phyloP scores from a whole-genome alignment of 2,888 invertebrate genomes.

The Erebia palarica region DNA sequence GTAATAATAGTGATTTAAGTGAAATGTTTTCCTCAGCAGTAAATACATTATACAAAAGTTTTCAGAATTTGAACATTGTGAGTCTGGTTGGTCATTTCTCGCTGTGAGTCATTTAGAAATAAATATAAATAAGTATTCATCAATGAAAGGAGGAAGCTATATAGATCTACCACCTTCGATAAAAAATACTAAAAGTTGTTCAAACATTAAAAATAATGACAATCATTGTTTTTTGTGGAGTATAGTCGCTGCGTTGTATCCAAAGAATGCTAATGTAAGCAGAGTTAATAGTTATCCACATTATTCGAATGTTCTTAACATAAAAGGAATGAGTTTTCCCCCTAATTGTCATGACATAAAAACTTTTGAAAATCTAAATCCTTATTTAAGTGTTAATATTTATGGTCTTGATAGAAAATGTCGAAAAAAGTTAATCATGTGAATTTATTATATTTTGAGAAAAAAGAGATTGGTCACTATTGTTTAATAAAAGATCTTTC shows the following conservation, averaged over 20 bases:
- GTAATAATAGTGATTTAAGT: not conserved
- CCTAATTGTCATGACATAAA: not conserved
- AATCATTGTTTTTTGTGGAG: not conserved
- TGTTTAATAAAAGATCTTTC: not conserved
- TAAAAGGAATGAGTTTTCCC: not conserved
- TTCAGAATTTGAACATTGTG: not conserved
- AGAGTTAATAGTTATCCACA: not conserved
- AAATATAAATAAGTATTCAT: not conserved
- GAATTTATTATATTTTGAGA: not conserved
- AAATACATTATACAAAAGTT: not conserved
- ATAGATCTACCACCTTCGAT: not conserved
- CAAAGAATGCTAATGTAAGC: not conserved
- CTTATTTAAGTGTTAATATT: not conserved
- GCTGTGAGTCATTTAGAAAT: not conserved
- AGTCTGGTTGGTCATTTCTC: not conserved
- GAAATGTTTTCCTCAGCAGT: not conserved
- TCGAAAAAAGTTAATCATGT: not conserved
- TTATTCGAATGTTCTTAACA: not conserved
- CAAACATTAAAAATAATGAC: not conserved
- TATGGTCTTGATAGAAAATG: not conserved
- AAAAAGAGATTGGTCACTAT: not conserved
- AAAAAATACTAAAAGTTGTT: not conserved
- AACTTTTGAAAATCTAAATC: not conserved
- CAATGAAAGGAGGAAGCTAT: not conserved
- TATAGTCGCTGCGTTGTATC: not conserved